A percentile compares a stretch with the other conserved stretches of the same genome.
Evolutionary conservation across 2,113 vertebrate species (phyloP).

Genomic region (Butorides virescens): DNA sequence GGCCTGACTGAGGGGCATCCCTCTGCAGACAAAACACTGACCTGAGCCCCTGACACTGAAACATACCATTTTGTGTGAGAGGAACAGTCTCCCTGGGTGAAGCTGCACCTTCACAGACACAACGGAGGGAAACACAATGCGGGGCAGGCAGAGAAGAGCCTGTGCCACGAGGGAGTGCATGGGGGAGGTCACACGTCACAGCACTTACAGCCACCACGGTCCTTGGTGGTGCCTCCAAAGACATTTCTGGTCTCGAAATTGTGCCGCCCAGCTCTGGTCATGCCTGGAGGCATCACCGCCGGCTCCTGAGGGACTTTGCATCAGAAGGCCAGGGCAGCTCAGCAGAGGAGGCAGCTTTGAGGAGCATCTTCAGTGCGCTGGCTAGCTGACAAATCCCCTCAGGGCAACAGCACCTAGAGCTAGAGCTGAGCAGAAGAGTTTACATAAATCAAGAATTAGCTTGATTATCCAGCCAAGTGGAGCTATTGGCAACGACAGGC

Average conservation of each 20-base stretch:
- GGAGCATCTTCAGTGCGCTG: neutral
- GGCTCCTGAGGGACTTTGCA: accelerated
- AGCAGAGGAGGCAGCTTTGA: neutral
- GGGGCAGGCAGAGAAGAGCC: neutral
- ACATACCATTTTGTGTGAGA: neutral
- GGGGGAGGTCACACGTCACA: neutral
- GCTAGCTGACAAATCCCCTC: neutral
- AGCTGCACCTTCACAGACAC: accelerated
- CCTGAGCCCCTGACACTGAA: neutral
- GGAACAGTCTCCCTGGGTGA: neutral
- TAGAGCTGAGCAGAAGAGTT: neutral
- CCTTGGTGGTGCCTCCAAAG: neutral
- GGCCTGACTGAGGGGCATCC: neutral
- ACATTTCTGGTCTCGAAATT: accelerated
- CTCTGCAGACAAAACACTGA: neutral
- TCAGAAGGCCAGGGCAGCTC: neutral
- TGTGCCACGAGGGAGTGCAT: neutral
- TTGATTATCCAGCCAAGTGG: neutral
- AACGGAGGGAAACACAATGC: accelerated
- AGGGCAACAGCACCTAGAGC: neutral
- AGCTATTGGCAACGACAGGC: neutral
- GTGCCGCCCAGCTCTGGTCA: neutral
- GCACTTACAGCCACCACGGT: accelerated
- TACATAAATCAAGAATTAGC: neutral
- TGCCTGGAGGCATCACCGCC: neutral